Base-by-base conservation (phyloP, 2,797 vertebrate species). In the Poecilia gillii region DNA sequence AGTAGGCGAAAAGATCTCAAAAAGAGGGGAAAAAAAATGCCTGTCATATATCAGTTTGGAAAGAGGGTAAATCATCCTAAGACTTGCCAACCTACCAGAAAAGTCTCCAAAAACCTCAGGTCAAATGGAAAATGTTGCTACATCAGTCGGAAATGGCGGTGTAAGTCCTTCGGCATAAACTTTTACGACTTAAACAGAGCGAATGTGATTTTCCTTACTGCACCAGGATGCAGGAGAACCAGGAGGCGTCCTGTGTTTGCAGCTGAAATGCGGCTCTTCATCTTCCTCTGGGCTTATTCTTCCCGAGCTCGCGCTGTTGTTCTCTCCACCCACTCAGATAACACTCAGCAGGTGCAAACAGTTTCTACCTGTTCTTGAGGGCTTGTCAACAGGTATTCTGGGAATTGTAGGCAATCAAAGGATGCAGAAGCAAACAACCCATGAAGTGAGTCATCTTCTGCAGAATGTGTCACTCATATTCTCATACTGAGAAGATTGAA, bases 241-340 rank as follows among this genome's bases (percentile, higher is more conserved):
- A 81, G 39, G 68, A 82, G 72, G 57, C 43, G 31, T 39, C 45
- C 31, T 71, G 36, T 75, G 31, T 85, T 76, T 71, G 49, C 76
- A 80, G 80, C 39, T 74, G 49, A 31, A 47, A 36, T 80, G 71
- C 36, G 49, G 71, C 53, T 64, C 85, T 81, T 0, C 20, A 6
- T 75, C 75, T 45, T 81, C 81, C 79, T 85, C 23, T 82, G 83
- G 84, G 87, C 77, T 84, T 84, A 86, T 90, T 90, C 70, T 89
- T 83, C 77, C 2, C 46, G 28, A 0, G 14, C 75, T 73, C 51
- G 49, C 1, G n/a, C 85, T 84, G 79, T 74, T 86, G 73, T 85
- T 84, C 77, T 76, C 81, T 75, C 71, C 79, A 57, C 78, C 78
- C 76, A 86, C 77, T 55, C 2, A 13, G 81, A 75, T 76, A 87